A percentile compares a stretch with the other conserved stretches of the same genome.
phyloP scores from a whole-genome alignment of 2,888 invertebrate species.

The Steinernema carpocapsae region DNA sequence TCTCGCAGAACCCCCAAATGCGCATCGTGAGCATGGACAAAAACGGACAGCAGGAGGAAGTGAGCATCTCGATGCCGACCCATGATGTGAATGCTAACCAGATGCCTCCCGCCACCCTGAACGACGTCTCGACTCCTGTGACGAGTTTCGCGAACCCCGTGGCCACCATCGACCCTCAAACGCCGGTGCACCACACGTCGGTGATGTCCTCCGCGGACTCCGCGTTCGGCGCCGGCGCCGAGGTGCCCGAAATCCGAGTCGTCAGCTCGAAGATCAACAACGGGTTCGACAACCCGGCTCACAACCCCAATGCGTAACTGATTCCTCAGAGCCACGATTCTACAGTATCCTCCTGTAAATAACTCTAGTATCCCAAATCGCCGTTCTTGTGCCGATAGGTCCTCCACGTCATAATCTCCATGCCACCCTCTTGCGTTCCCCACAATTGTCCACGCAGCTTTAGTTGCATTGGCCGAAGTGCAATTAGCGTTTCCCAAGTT shows the following conservation, averaged over 20 bases:
- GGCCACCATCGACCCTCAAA: not conserved
- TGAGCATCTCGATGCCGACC: not conserved
- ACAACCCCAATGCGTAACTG: slow-evolving; percentile 19
- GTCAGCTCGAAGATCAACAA: slow-evolving; percentile 23
- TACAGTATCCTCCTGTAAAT: too few species aligned
- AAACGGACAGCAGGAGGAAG: slow-evolving; percentile 20
- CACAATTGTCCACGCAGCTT: not conserved
- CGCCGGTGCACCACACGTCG: not conserved
- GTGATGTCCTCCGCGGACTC: not conserved
- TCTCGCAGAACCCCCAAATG: slow-evolving; percentile 44
- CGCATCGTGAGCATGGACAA: slow-evolving; percentile 39
- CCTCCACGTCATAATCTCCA: not conserved
- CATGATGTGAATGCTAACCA: too few species aligned
- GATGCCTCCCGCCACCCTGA: too few species aligned
- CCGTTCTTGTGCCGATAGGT: not conserved
- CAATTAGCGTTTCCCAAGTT: slow-evolving; percentile 5
- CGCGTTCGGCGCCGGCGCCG: not conserved
- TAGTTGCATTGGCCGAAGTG: slow-evolving; percentile 10
- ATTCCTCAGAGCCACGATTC: not conserved
- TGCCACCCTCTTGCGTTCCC: not conserved
- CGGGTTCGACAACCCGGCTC: slow-evolving; percentile 19
- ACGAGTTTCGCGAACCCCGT: slow-evolving; percentile 20
- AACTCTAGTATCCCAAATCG: too few species aligned
- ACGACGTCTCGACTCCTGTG: not conserved
- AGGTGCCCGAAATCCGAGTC: not conserved